Base-by-base conservation (phyloP, 2,113 vertebrate species). In the Chunga burmeisteri region DNA sequence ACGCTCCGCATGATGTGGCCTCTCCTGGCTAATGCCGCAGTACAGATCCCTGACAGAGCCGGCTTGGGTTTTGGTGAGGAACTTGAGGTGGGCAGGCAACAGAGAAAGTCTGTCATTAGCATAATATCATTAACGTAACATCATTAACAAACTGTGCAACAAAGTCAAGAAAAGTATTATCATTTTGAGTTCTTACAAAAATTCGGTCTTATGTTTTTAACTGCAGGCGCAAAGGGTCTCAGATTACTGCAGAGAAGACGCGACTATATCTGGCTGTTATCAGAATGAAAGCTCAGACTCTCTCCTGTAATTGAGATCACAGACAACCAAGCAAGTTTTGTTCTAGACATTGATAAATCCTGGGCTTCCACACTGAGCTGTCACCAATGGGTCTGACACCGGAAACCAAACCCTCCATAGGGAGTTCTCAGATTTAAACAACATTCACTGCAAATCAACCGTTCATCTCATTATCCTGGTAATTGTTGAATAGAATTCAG, bases 1-100 rank as follows among this genome's bases (percentile, higher is more conserved):
- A 10, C 13, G 42, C 20, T 55, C 47, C 2, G 1, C 10, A 10
- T 0, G 1, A 25, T 2, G 1, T 4, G 36, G 23, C 23, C 32
- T 62, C 56, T 58, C 32, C 42, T 46, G 30, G 6, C 42, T 55
- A 47, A 63, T 36, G 38, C 56, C 2, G 4, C 0, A 0, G 38
- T 59, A 67, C 34, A 55, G 25, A 67, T 25, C 40, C 36, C 66
- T 36, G 34, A 15, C 38, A 66, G 17, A 81, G 36, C 27, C 6
- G 5, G 20, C 17, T 65, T 0, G 0, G 4, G 2, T 66, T 92
- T 42, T 68, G 38, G 25, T 36, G 50, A 81, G 81, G n/a, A 87
- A 34, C 26, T 61, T 32, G 32, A 61, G 22, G n/a, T 21, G 7
- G 26, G 23, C 36, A 93, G 27, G 40, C 44, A 77, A 68, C 71